A percentile compares a stretch with the other conserved stretches of the same genome.
Conservation (phyloP, 2,113 vertebrate genomes). For the Pavo muticus region DNA sequence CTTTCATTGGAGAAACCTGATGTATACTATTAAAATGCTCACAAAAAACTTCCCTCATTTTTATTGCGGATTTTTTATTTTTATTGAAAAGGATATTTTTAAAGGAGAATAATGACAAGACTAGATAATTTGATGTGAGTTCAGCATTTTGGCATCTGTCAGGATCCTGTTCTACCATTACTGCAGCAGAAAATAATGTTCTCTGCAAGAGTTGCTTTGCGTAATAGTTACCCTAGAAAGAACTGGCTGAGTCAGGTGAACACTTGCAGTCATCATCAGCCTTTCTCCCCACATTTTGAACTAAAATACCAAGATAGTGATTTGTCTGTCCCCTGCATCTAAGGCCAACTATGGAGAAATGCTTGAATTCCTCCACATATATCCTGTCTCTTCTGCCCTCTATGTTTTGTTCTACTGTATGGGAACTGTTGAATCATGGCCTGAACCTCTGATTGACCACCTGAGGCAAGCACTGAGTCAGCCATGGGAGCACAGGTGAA, state of each 20-base stretch:
- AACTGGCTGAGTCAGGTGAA: neutral
- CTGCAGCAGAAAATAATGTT: neutral
- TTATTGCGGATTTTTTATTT: neutral
- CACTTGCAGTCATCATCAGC: fast-evolving
- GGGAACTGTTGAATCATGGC: too few species aligned
- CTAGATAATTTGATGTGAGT: neutral
- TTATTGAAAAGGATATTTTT: neutral
- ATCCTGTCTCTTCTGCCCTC: fast-evolving
- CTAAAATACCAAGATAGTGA: neutral
- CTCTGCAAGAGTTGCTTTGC: neutral
- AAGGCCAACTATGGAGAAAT: neutral
- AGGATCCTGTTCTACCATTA: neutral
- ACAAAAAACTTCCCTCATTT: neutral
- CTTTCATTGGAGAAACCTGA: neutral
- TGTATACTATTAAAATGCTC: neutral
- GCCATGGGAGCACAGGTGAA: too few species aligned
- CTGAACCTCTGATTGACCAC: too few species aligned
- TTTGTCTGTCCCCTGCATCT: neutral
- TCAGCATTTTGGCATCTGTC: neutral
- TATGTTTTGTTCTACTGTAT: neutral
- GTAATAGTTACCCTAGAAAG: neutral
- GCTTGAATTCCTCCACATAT: neutral
- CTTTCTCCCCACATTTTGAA: neutral
- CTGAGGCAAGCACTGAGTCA: too few species aligned
- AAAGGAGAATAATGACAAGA: neutral